Evolutionary conservation across 2,113 vertebrate genomes (phyloP).

Genomic region (Cryptotis parvus): DNA sequence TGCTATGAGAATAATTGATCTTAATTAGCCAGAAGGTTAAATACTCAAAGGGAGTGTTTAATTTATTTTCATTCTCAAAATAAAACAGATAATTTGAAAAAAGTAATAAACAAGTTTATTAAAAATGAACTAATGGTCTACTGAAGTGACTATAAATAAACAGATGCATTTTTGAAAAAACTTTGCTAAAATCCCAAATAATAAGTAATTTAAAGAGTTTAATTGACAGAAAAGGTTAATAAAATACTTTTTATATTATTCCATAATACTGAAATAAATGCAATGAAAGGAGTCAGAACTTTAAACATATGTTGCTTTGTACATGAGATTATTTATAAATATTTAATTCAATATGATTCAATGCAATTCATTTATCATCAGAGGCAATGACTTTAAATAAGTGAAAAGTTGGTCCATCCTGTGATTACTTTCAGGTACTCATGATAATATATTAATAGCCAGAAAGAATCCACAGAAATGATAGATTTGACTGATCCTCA

Average conservation of each 20-base stretch:
- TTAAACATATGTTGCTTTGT: not conserved
- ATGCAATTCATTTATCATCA: not conserved
- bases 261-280: not conserved
- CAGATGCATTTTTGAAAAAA: not conserved
- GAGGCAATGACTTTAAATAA: not conserved
- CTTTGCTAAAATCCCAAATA: not conserved
- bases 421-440: not conserved
- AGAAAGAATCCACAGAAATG: not conserved
- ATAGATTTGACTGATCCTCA: not conserved
- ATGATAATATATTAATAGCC: not conserved
- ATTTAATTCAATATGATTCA: not conserved
- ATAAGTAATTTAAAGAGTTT: slow-evolving; percentile 24
- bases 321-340: not conserved
- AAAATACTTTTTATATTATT: not conserved
- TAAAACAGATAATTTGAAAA: not conserved
- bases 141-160: not conserved
- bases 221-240: not conserved
- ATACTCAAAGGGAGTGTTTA: not conserved
- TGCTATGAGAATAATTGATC: not conserved
- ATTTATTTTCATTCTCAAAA: not conserved
- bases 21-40: not conserved
- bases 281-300: not conserved
- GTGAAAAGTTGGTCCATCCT: not conserved
- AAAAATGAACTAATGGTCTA: not conserved
- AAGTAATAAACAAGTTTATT: not conserved